Conservation (phyloP, 2,113 vertebrate genomes). For the Alosa alosa region DNA sequence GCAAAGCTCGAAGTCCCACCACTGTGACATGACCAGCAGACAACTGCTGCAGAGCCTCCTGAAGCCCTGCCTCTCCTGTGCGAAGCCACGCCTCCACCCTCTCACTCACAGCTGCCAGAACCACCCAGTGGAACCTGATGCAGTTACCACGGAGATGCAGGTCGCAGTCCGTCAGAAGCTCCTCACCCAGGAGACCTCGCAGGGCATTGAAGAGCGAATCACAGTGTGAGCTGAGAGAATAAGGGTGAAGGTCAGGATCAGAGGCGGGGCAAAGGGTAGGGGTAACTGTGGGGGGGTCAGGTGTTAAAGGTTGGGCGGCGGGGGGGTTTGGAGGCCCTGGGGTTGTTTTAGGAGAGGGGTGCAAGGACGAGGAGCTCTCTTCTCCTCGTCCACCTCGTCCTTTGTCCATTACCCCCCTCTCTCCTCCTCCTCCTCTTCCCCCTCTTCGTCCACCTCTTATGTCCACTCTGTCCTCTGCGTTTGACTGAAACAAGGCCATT, state of each 20-base stretch:
- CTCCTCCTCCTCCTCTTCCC: neutral
- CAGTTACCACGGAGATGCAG: slow-evolving; percentile 44
- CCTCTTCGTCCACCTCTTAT: neutral
- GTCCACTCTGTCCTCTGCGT: neutral
- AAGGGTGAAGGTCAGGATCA: slow-evolving; percentile 19
- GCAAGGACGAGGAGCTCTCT: neutral
- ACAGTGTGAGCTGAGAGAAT: slow-evolving; percentile 43
- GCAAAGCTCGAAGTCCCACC: slow-evolving; percentile 59
- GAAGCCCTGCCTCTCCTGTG: neutral
- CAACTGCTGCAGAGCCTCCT: neutral
- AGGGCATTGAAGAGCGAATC: slow-evolving; percentile 58
- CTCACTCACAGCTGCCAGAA: slow-evolving; percentile 62
- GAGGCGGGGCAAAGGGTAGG: neutral
- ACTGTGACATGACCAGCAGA: slow-evolving; percentile 22
- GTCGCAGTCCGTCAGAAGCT: slow-evolving; percentile 57
- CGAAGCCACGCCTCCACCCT: slow-evolving; percentile 53
- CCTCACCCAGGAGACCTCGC: slow-evolving; percentile 50
- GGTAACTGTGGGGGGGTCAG: neutral
- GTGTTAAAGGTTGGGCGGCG: neutral
- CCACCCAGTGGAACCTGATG: slow-evolving; percentile 54
- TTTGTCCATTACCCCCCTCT: no score
- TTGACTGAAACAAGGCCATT: slow-evolving; percentile 23
- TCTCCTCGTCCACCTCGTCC: neutral
- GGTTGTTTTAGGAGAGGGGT: neutral
- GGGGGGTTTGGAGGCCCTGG: neutral